Evolutionary conservation across 2,797 vertebrate species (phyloP), one percentile per base, ranked within the genome.

Genomic region (Yasuhikotakia modesta): DNA sequence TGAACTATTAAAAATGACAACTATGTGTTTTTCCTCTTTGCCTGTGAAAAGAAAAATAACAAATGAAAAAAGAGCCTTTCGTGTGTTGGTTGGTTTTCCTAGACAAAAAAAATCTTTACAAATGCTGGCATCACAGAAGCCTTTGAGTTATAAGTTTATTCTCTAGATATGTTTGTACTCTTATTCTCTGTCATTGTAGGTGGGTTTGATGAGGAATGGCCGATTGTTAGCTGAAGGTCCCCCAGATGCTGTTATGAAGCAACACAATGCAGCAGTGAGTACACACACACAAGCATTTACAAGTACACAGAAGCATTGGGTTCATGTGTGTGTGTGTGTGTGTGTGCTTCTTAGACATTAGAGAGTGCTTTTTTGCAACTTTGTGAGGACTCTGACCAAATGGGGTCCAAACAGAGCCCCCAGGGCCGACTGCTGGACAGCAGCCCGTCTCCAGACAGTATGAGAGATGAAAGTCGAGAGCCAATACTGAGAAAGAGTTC

Each of bases 341-440:
- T 73, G 46, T 67, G 24, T 65, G 60, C 35, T 0, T 71, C 76
- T 0, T 86, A 94, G 94, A 94, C 93, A 2, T 85, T 94, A 85
- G 94, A 94, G 83, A 88, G 85, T 7, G 93, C 92, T 27, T 94
- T 94, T 88, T 90, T 94, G 80, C 92, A 91, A 85, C 90, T 94
- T 78, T 94, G 94, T 63, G 87, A 92, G 88, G 83, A 87, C 0
- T 92, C 88, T 0, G 92, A 94, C 84, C 91, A 89, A 83, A 45
- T 24, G 0, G 53, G 3, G 50, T 70, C 89, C 0, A 87, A 88
- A 10, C 73, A 85, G 63, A 85, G 84, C 76, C 85, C 87, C 0
- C 88, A 72, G 69, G 82, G 27, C 0, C 81, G 35, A 13, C 19
- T 60, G 1, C 48, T 87, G 57, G 87, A 87, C 21, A 88, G 70